A percentile compares a stretch with the other conserved stretches of the same genome.
These are phyloP conservation scores for Sebastes nivosus DNA, from an alignment of 2,797 vertebrate genomes.

Conservation along the genomic window DNA sequence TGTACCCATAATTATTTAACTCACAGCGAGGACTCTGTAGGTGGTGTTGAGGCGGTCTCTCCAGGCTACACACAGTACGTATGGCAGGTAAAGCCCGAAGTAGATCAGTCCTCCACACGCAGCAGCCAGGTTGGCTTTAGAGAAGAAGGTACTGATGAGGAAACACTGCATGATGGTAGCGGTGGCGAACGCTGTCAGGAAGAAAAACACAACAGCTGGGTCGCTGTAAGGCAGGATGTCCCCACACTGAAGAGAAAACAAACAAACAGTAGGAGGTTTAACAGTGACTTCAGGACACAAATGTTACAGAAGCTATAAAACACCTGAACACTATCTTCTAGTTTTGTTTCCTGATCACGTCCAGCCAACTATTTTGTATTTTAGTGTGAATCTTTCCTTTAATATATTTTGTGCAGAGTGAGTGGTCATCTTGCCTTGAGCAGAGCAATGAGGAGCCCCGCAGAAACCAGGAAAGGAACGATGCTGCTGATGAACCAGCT, in stretches of 20 bases:
- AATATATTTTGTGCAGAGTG: neutral
- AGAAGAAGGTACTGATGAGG: constrained; percentile 92
- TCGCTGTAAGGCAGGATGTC: constrained; percentile 92
- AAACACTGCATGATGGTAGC: constrained; percentile 94
- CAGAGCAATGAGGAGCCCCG: constrained; percentile 84
- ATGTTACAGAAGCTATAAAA: neutral
- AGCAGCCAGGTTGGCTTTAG: constrained; percentile 88
- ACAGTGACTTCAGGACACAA: neutral
- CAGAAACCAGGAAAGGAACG: constrained; percentile 88
- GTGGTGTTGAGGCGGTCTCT: constrained; percentile 83
- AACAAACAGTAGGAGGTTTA: neutral
- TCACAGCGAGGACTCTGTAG: constrained; percentile 82
- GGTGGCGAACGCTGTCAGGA: constrained; percentile 87
- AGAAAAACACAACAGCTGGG: constrained; percentile 86
- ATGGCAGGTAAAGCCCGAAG: constrained; percentile 90
- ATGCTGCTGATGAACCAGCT: constrained; percentile 94
- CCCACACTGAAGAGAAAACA: constrained; percentile 76
- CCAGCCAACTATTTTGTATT: neutral
- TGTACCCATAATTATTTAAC: constrained; percentile 32
- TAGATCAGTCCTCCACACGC: constrained; percentile 91
- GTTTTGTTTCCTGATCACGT: neutral
- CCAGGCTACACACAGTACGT: constrained; percentile 90
- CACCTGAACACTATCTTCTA: neutral
- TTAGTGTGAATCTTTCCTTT: neutral
- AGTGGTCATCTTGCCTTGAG: constrained; percentile 83